Conservation (phyloP, 2,797 vertebrate genomes). For the Acrocephalus scirpaceus region DNA sequence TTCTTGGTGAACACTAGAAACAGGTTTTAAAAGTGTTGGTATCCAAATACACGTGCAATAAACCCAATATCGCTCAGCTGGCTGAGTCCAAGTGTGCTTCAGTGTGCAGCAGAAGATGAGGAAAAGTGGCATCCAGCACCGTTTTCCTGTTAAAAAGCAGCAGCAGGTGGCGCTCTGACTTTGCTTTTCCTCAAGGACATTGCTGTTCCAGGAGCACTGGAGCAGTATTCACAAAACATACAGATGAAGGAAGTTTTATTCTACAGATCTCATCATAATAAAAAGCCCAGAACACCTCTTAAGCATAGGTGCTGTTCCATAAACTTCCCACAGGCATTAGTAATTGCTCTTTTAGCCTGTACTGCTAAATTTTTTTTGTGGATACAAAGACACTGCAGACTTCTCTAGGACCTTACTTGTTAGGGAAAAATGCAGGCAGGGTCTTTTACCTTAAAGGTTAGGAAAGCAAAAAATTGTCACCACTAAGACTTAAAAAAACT, state of each 20-base stretch:
- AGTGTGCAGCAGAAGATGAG: fast-evolving
- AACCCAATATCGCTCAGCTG: neutral
- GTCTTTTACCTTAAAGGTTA: neutral
- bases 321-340: neutral
- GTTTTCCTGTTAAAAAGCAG: neutral
- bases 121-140: neutral
- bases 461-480: neutral
- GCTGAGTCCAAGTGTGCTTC: neutral
- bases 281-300: neutral
- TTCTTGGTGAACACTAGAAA: neutral
- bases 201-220: neutral
- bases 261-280: neutral
- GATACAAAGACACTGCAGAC: neutral
- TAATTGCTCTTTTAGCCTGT: neutral
- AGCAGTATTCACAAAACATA: neutral
- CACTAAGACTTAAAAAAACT: neutral
- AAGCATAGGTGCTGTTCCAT: too few species aligned
- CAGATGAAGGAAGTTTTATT: neutral
- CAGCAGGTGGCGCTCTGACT: constrained; percentile 29
- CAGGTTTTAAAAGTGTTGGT: neutral
- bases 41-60: neutral
- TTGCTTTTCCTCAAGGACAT: neutral
- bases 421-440: neutral
- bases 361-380: neutral
- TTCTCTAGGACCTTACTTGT: neutral